Base-by-base conservation (phyloP, 2,797 vertebrate genomes). In the Micromesistius poutassou region DNA sequence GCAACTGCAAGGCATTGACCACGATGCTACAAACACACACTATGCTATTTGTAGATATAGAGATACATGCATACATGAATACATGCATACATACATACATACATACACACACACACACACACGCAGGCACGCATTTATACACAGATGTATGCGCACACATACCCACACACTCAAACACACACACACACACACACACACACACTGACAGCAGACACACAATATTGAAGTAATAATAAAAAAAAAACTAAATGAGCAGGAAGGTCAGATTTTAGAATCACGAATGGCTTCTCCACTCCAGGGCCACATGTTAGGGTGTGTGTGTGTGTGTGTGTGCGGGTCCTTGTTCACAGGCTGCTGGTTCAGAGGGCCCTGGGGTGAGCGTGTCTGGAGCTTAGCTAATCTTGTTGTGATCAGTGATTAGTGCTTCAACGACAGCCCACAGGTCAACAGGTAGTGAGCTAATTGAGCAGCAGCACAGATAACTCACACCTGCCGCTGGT, bases 391-490 rank as follows among this genome's bases (percentile, higher is more conserved):
- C 85, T 83, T 81, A 74, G 77, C 74, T 92, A 89, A 91, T 91
- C 88, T 87, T 92, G 87, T 90, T 89, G 89, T 92, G 89, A 92
- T 92, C 90, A 90, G 91, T 81, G 80, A 93, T 93, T 92, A 92
- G 88, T 87, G 81, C 81, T 77, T 82, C 80, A 90, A 90, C 89
- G 88, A 84, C 86, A 79, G 84, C 82, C 84, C 88, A 80, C 85
- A 85, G 91, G 89, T 94, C 91, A 93, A 82, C 76, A 81, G 84
- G 90, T 81, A 90, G 80, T 38, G 83, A 87, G 82, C 86, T 89
- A 84, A 87, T 76, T 79, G 81, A 86, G 83, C 75, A 5, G 77
- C 76, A 73, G 80, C 85, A 80, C 82, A 79, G 82, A 71, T 83
- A 30, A 79, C 80, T 83, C 82, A 88, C 89, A 91, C 89, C 89